These are phyloP conservation scores for Homarus americanus DNA, from an alignment of 1,140 invertebrate genomes.

Conservation along the genomic window DNA sequence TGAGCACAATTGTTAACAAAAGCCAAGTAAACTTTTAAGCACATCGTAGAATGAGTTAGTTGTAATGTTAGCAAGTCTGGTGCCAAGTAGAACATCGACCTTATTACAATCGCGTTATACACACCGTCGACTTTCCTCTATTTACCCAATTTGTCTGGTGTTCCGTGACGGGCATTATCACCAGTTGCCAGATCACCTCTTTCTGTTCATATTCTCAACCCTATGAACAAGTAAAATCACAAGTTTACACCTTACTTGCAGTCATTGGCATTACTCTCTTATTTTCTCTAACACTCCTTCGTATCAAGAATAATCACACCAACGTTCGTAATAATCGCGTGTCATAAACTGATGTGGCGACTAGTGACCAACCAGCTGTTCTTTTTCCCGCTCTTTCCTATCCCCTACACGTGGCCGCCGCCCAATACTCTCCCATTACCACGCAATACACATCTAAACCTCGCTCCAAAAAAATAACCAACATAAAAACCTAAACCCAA, in stretches of 20 bases:
- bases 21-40: no score
- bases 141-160: background rate
- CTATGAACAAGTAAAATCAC: background rate
- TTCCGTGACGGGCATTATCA: background rate
- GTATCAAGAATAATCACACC: no score
- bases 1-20: no score
- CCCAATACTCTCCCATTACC: background rate
- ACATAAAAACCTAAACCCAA: background rate
- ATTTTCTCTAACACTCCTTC: background rate
- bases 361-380: background rate
- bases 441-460: background rate
- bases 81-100: background rate
- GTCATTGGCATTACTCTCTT: background rate
- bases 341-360: background rate
- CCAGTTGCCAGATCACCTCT: background rate
- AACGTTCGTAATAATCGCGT: no score
- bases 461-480: background rate
- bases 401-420: background rate
- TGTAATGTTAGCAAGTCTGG: no score
- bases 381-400: background rate
- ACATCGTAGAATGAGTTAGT: no score
- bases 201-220: background rate
- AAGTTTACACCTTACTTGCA: background rate
- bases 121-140: conserved; percentile 3
- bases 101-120: background rate